Conservation (phyloP, 2,113 vertebrate genomes). For the Equus przewalskii region DNA sequence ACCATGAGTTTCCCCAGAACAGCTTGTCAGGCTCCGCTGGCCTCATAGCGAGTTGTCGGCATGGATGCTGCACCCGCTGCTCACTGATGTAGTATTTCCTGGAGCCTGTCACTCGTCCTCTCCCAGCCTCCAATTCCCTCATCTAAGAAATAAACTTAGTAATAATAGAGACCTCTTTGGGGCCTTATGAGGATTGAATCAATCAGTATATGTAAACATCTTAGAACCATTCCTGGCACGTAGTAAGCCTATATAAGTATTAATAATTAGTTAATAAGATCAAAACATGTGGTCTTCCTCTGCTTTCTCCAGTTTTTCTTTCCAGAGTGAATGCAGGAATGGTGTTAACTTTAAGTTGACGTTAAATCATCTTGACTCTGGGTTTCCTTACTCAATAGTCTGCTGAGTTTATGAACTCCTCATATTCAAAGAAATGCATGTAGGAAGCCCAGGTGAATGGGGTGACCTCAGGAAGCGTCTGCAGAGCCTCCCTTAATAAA, state of each 20-base stretch:
- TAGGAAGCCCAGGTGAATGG: background rate
- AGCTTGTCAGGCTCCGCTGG: background rate
- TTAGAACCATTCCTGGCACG: background rate
- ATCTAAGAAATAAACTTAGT: background rate
- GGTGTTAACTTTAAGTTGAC: background rate
- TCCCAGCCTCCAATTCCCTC: background rate
- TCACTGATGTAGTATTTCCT: fast-evolving
- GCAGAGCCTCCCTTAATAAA: background rate
- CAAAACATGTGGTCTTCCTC: background rate
- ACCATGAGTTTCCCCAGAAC: background rate
- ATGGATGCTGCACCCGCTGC: no score
- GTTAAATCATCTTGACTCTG: background rate
- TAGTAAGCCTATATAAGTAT: background rate
- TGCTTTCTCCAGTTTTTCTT: background rate
- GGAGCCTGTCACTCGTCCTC: background rate
- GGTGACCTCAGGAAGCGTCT: background rate
- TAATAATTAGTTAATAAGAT: background rate
- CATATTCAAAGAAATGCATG: background rate
- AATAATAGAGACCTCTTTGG: background rate
- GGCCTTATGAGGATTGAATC: background rate
- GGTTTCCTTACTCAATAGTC: background rate
- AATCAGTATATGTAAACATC: background rate
- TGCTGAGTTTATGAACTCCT: background rate
- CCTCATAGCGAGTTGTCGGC: fast-evolving
- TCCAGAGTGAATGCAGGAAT: background rate